phyloP scores from a whole-genome alignment of 2,113 vertebrate genomes.

The Vulpes lagopus region DNA sequence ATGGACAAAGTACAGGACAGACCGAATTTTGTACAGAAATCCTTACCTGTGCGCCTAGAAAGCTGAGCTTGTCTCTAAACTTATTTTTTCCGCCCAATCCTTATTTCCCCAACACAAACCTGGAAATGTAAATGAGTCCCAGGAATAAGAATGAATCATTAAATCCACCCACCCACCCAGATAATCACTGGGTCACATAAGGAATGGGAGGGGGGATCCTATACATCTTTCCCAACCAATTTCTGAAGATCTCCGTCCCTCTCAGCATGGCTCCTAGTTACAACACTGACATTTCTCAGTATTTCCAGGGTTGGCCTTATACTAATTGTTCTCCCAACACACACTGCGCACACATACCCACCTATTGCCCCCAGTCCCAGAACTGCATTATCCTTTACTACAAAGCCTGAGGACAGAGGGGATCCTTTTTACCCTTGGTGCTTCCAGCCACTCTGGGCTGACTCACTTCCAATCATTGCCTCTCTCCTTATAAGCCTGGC shows the following conservation, averaged over 20 bases:
- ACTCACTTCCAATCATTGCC: background rate
- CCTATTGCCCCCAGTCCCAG: fast-evolving
- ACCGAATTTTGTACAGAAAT: background rate
- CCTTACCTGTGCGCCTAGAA: background rate
- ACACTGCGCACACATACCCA: background rate
- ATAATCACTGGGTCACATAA: background rate
- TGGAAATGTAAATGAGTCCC: background rate
- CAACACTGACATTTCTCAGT: background rate
- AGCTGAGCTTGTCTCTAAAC: background rate
- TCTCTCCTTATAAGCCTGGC: background rate
- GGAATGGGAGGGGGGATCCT: fast-evolving
- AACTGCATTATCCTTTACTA: background rate
- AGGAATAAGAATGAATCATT: background rate
- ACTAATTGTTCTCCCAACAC: background rate
- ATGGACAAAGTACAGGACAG: background rate
- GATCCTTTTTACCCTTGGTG: background rate
- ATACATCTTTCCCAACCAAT: background rate
- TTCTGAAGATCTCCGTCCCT: background rate
- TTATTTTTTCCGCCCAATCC: background rate
- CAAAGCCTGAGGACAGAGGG: background rate
- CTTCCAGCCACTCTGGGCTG: background rate
- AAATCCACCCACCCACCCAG: background rate
- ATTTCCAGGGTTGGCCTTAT: background rate
- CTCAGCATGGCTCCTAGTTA: background rate
- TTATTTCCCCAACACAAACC: slow-evolving; percentile 17